Base-by-base conservation (phyloP, 2,888 invertebrate species). In the Mimumesa dahlbomi region DNA sequence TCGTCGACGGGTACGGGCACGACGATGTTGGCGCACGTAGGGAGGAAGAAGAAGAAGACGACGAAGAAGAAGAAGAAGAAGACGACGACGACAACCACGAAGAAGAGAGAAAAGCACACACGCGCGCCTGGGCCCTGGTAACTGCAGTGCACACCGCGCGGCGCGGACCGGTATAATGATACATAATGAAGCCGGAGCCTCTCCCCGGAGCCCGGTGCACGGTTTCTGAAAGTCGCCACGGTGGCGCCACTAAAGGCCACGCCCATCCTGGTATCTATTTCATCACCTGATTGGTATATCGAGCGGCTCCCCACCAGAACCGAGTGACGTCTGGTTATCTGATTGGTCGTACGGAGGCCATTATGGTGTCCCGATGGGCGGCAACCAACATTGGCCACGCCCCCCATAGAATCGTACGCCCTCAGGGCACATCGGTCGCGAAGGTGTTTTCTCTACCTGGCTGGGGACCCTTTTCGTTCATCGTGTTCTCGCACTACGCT, bases 91-190 rank as follows among this genome's bases (percentile, higher is more conserved):
- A 79, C 63, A 64, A 69, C 67, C 73, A 81, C 75, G 80, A 78
- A 62, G 80, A 79, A 68, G 84, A 81, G 82, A 83, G 83, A 82
- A 77, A 77, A 83, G 82, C 84, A 85, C 86, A 87, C 87, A 81
- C 87, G 85, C 88, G 86, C 86, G 85, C 79, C 82, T 87, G 82
- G 81, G 78, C 77, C 84, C n/a, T n/a, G 84, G 84, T 87, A 88
- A 87, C 87, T 85, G 88, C 85, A 87, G 88, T 89, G 88, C 86
- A 89, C 89, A 88, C 89, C 87, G 88, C 87, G 88, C 89, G 89
- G 88, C 88, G 89, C 87, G 87, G 87, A 89, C 88, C 88, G 88
- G 89, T 89, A 89, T 89, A 89, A 89, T 89, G 89, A 89, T 88
- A 89, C 89, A 89, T 89, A 89, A 89, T 89, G 88, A 89, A 89